Percentiles rank a stretch among this genome's conserved stretches.
Conservation (phyloP, 23 tunicate genomes). For the Oikopleura dioica region DNA sequence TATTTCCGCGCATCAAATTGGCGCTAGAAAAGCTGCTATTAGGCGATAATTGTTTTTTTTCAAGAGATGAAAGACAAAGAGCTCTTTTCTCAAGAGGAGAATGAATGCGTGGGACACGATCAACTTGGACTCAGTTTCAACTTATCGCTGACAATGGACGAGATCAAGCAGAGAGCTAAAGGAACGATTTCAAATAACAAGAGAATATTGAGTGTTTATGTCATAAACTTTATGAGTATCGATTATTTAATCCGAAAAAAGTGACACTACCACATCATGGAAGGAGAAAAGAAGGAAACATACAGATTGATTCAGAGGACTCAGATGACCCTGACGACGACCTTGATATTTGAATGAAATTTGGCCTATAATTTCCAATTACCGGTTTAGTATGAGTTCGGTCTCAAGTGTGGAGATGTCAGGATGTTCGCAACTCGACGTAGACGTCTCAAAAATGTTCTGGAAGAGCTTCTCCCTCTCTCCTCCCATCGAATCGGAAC, state of each 20-base stretch:
- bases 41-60: too few relatives aligned
- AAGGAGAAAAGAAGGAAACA: neutral
- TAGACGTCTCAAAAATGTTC: constrained; percentile 7
- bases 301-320: constrained; percentile 7
- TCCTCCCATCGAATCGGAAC: constrained; percentile 9
- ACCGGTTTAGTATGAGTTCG: constrained; percentile 5
- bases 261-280: neutral
- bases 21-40: too few relatives aligned
- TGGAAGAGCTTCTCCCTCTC: neutral
- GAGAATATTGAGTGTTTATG: too few relatives aligned
- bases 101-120: neutral
- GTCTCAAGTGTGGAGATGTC: neutral
- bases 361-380: neutral
- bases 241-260: too few relatives aligned
- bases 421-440: neutral
- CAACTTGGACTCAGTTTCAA: neutral
- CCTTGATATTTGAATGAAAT: neutral
- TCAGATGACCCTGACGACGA: constrained; percentile 13
- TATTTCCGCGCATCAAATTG: too few relatives aligned
- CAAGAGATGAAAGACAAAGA: too few relatives aligned
- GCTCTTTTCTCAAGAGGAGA: too few relatives aligned
- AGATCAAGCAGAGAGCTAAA: neutral
- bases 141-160: neutral
- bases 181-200: too few relatives aligned
- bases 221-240: too few relatives aligned